phyloP scores from a whole-genome alignment of 2,888 invertebrate species.

The Desoria tigrina region DNA sequence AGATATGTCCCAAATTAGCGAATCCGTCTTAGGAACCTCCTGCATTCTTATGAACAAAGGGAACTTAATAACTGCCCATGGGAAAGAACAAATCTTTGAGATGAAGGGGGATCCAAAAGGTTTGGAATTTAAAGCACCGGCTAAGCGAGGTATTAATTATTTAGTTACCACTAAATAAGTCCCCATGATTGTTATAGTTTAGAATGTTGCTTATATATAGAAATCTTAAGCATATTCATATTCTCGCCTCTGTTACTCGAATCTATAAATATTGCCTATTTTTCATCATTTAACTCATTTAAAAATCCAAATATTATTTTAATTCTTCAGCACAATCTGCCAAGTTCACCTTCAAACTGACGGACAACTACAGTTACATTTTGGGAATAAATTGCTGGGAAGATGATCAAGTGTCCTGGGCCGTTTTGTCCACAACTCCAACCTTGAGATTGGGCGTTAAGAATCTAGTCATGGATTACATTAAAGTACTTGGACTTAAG shows the following conservation, averaged over 20 bases:
- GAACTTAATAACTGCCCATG: constrained; percentile 5
- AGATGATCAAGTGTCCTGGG: constrained; percentile 4
- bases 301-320: not conserved
- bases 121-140: not conserved
- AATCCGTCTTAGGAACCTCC: not conserved
- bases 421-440: constrained; percentile 13
- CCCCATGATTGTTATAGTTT: too few relatives aligned
- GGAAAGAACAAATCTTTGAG: constrained; percentile 1
- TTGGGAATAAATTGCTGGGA: constrained; percentile 14
- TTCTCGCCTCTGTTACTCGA: too few relatives aligned
- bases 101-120: not conserved
- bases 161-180: too few relatives aligned
- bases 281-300: not conserved
- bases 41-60: constrained; percentile 10
- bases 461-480: not conserved
- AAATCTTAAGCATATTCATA: too few relatives aligned
- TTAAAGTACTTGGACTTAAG: constrained; percentile 2
- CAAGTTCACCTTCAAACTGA: constrained; percentile 12
- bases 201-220: too few relatives aligned
- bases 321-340: constrained; percentile 2
- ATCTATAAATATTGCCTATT: not conserved
- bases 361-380: constrained; percentile 9
- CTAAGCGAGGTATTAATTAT: not conserved
- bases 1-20: not conserved
- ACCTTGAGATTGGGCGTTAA: not conserved